phyloP scores from a whole-genome alignment of 2,113 vertebrate species.

The Alaudala cheleensis region DNA sequence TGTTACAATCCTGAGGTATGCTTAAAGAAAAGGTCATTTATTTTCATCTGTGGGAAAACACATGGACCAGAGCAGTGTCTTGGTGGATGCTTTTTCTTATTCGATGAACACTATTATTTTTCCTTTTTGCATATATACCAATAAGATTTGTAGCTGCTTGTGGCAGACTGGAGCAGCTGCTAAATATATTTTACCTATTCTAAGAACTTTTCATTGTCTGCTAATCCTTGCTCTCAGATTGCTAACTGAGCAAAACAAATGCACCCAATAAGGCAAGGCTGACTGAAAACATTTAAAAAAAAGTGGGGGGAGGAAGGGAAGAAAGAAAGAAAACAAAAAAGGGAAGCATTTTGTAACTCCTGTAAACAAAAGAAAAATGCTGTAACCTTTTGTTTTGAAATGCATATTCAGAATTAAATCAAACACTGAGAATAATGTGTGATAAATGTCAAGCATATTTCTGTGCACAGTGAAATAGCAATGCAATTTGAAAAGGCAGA shows the following conservation, averaged over 20 bases:
- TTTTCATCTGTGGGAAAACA: neutral
- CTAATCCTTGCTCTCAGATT: neutral
- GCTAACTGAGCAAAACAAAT: neutral
- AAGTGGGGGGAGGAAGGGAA: rapidly evolving
- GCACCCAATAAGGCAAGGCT: neutral
- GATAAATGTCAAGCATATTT: neutral
- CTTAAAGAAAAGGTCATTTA: neutral
- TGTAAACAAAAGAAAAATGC: neutral
- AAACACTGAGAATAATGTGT: neutral
- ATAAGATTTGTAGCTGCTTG: neutral
- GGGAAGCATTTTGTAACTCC: neutral
- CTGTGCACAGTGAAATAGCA: neutral
- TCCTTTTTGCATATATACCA: neutral
- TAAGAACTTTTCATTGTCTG: neutral
- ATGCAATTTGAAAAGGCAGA: neutral
- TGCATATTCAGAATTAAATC: neutral
- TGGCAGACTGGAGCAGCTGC: too few relatives aligned
- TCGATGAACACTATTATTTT: neutral
- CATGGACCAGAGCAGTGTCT: neutral
- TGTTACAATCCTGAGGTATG: neutral
- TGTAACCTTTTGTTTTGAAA: neutral
- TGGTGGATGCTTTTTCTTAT: neutral
- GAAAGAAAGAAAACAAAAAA: neutral
- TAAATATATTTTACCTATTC: neutral
- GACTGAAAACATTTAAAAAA: neutral